phyloP scores from a whole-genome alignment of 2,113 vertebrate species.

The Brachypteracias leptosomus region DNA sequence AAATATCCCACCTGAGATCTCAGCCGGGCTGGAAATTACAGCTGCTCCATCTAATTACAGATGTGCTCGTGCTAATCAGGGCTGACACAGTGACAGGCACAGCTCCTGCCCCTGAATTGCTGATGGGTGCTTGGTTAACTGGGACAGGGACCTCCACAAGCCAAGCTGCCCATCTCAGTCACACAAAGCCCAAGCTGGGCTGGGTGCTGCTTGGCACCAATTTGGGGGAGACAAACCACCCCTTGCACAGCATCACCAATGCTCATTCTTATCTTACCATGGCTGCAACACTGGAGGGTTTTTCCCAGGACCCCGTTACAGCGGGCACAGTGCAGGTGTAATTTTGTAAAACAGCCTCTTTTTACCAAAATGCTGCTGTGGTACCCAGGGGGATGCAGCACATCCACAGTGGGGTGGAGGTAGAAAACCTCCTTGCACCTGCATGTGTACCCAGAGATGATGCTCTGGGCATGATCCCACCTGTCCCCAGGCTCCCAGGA shows the following conservation, averaged over 20 bases:
- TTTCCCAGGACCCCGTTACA: fast-evolving
- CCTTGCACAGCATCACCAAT: not conserved
- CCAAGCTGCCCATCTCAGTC: not conserved
- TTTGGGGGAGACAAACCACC: not conserved
- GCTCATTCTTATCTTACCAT: not conserved
- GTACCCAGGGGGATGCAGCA: not conserved
- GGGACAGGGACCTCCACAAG: not conserved
- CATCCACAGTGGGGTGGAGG: not conserved
- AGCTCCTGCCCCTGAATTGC: not conserved
- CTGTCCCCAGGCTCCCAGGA: not conserved
- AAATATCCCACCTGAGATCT: slow-evolving; percentile 32
- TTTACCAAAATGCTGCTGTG: fast-evolving
- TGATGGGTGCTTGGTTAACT: not conserved
- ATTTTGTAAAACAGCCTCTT: not conserved
- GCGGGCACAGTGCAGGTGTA: fast-evolving
- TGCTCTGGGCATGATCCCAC: not conserved
- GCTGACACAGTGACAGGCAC: slow-evolving; percentile 6
- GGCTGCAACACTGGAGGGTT: not conserved
- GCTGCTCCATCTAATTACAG: slow-evolving; percentile 53
- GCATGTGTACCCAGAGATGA: not conserved
- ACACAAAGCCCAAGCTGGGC: not conserved
- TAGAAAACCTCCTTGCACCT: not conserved
- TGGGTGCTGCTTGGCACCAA: not conserved
- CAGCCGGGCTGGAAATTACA: slow-evolving; percentile 45
- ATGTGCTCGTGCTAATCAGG: not conserved